Conservation (phyloP, 53 echinoderm and acorn worm species). For the Holothuria scabra region DNA sequence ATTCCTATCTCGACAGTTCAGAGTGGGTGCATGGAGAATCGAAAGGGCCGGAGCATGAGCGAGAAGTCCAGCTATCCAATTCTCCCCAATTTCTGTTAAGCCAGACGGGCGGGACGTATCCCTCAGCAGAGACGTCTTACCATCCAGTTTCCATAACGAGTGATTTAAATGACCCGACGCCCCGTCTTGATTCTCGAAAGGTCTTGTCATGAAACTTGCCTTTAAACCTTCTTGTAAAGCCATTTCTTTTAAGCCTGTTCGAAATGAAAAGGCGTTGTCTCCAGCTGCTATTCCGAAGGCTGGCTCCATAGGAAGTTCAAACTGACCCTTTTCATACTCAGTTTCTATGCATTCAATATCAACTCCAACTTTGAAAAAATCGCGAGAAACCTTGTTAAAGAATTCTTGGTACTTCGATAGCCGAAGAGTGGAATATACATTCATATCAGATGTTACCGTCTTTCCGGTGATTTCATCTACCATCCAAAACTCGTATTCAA, state of each 20-base stretch:
- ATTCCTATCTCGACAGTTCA: conserved; percentile 47
- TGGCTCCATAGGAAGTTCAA: conserved; percentile 44
- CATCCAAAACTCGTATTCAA: conserved; percentile 44
- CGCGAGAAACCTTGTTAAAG: conserved; percentile 33
- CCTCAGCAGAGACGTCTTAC: conserved; percentile 30
- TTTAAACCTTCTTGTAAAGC: conserved; percentile 31
- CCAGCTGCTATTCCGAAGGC: conserved; percentile 53
- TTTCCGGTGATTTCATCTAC: conserved; percentile 23
- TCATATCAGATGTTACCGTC: conserved; percentile 47
- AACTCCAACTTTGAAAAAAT: conserved; percentile 43
- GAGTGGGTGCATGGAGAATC: conserved; percentile 39
- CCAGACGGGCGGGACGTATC: conserved; percentile 42
- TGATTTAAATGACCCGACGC: conserved; percentile 53
- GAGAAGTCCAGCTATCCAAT: background rate
- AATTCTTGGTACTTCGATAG: conserved; percentile 9
- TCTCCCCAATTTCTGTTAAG: conserved; percentile 42
- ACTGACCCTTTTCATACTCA: conserved; percentile 47
- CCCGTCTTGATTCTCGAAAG: conserved; percentile 20
- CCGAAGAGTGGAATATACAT: conserved; percentile 41
- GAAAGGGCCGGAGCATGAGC: background rate
- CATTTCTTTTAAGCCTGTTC: conserved; percentile 54
- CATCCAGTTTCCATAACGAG: conserved; percentile 46
- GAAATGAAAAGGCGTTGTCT: conserved; percentile 41
- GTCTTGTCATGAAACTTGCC: conserved; percentile 58
- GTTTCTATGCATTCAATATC: conserved; percentile 51